Conservation (phyloP, 2,113 vertebrate species). For the Coreoperca whiteheadi region DNA sequence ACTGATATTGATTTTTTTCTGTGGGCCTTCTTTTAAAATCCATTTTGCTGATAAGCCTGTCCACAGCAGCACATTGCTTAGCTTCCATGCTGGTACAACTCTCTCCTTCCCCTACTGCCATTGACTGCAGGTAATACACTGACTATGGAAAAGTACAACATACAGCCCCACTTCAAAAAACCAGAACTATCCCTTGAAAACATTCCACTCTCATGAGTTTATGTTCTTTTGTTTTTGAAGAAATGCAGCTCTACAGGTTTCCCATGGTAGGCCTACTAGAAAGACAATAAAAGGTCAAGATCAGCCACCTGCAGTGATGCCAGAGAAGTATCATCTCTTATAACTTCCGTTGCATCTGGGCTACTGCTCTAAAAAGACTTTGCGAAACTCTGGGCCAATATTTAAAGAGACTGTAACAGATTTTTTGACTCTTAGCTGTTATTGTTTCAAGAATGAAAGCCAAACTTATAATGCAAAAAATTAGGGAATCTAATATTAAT, state of each 20-base stretch:
- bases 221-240: neutral
- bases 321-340: neutral
- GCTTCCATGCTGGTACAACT: too few relatives aligned
- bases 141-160: too few relatives aligned
- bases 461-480: conserved; percentile 40
- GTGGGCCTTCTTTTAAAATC: too few relatives aligned
- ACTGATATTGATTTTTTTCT: too few relatives aligned
- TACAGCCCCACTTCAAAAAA: too few relatives aligned
- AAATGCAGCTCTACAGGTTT: neutral
- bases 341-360: neutral
- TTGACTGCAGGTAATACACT: too few relatives aligned
- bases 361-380: neutral
- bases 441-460: conserved; percentile 34
- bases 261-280: too few relatives aligned
- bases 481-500: neutral
- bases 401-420: neutral
- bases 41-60: too few relatives aligned
- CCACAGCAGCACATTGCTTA: too few relatives aligned
- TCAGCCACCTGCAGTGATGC: neutral
- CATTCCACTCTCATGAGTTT: conserved; percentile 6
- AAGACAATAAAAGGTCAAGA: neutral
- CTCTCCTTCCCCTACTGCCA: too few relatives aligned
- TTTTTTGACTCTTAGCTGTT: neutral
- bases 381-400: neutral
- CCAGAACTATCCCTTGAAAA: too few relatives aligned